Evolutionary conservation across 2,888 invertebrate genomes (phyloP).

Genomic region (Eilema griseolum): DNA sequence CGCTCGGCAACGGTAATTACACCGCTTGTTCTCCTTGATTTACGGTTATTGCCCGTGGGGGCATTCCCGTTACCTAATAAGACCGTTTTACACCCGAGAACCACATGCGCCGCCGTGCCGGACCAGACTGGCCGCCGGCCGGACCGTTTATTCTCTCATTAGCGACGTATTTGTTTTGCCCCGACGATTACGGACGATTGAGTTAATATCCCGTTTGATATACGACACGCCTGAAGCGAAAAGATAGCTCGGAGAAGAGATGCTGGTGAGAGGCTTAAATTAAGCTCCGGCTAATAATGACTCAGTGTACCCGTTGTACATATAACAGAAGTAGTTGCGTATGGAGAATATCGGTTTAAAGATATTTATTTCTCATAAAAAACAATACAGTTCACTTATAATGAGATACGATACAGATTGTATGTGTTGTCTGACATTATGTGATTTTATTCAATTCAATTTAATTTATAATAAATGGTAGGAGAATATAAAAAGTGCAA

Average conservation of each 20-base stretch:
- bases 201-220: constrained; percentile 82
- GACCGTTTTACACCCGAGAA: constrained; percentile 85
- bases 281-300: constrained; percentile 57
- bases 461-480: too few species aligned
- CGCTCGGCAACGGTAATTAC: constrained; percentile 86
- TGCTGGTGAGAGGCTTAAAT: constrained; percentile 60
- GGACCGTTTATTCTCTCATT: constrained; percentile 83
- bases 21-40: constrained; percentile 87
- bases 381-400: too few species aligned
- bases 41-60: constrained; percentile 88
- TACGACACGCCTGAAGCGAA: constrained; percentile 73
- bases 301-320: constrained; percentile 30
- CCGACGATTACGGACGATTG: constrained; percentile 79
- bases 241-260: constrained; percentile 64
- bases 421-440: too few species aligned
- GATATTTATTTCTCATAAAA: too few species aligned
- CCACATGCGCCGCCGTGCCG: constrained; percentile 79
- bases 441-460: too few species aligned
- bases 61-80: constrained; percentile 87
- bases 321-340: not conserved
- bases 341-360: too few species aligned
- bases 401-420: too few species aligned
- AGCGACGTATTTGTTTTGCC: constrained; percentile 82
- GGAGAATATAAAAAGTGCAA: not conserved
- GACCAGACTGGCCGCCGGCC: constrained; percentile 64